Evolutionary conservation across 1,140 invertebrate species (phyloP).

Genomic region (Thalassaphorura encarpata): DNA sequence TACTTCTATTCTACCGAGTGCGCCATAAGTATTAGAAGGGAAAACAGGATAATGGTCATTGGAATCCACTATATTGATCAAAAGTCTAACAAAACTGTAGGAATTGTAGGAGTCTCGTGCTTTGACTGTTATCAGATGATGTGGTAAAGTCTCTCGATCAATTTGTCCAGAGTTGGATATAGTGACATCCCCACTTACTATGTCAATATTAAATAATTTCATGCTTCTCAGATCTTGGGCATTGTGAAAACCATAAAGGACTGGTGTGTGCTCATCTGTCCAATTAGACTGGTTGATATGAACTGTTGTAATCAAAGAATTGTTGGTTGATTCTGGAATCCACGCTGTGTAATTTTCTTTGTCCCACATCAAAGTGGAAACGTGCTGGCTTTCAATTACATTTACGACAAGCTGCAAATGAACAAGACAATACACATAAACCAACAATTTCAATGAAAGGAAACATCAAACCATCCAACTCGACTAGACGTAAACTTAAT

Average conservation of each 20-base stretch:
- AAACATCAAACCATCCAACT: slow-evolving; percentile 2
- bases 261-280: slow-evolving; percentile 11
- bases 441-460: not conserved
- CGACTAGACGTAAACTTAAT: no score
- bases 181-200: slow-evolving; percentile 24
- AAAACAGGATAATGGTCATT: slow-evolving; percentile 15
- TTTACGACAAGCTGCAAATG: slow-evolving; percentile 25
- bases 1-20: slow-evolving; percentile 17
- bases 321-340: slow-evolving; percentile 16
- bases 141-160: slow-evolving; percentile 28
- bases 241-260: slow-evolving; percentile 32
- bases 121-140: slow-evolving; percentile 30
- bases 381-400: slow-evolving; percentile 28
- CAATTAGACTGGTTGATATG: slow-evolving; percentile 16
- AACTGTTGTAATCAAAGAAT: slow-evolving; percentile 15
- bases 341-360: slow-evolving; percentile 23
- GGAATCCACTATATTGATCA: slow-evolving; percentile 15
- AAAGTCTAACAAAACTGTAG: slow-evolving; percentile 28
- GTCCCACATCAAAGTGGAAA: slow-evolving; percentile 31
- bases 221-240: slow-evolving; percentile 23
- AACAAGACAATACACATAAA: slow-evolving; percentile 12
- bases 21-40: slow-evolving; percentile 4
- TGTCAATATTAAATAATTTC: slow-evolving; percentile 29
- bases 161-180: slow-evolving; percentile 16
- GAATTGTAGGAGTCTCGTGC: slow-evolving; percentile 23